Evolutionary conservation across 2,113 vertebrate species (phyloP).

Genomic region (Bos taurus): DNA sequence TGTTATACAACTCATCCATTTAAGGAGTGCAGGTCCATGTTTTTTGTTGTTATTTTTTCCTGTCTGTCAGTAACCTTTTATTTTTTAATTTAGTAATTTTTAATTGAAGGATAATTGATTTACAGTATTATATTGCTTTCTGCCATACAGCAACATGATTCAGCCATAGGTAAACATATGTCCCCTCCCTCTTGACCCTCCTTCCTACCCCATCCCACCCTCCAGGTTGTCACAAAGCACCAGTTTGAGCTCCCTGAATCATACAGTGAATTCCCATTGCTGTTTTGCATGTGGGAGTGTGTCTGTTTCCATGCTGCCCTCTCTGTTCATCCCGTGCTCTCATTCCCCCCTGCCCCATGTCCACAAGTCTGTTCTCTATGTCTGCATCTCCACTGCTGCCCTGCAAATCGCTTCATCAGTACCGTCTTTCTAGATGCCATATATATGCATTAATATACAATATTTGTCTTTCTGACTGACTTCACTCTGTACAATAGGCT

Average conservation of each 20-base stretch:
- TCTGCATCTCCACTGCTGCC: background rate
- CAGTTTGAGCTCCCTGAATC: fast-evolving
- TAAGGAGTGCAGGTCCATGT: background rate
- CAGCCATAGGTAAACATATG: background rate
- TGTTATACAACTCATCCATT: background rate
- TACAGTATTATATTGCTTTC: background rate
- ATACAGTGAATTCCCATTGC: background rate
- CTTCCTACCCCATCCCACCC: background rate
- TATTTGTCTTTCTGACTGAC: background rate
- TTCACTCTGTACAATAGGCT: background rate
- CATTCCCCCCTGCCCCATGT: fast-evolving
- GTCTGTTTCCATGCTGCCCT: background rate
- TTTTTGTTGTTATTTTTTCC: background rate
- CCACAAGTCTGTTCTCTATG: background rate
- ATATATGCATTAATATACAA: background rate
- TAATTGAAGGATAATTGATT: background rate
- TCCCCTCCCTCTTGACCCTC: background rate
- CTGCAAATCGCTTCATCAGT: background rate
- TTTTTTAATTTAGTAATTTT: background rate
- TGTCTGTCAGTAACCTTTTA: background rate
- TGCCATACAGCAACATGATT: background rate
- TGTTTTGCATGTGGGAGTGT: background rate
- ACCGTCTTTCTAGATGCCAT: background rate
- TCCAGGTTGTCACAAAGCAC: background rate
- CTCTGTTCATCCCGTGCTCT: background rate